Evolutionary conservation across 23 tunicate species (phyloP).

Genomic region (Styela clava): DNA sequence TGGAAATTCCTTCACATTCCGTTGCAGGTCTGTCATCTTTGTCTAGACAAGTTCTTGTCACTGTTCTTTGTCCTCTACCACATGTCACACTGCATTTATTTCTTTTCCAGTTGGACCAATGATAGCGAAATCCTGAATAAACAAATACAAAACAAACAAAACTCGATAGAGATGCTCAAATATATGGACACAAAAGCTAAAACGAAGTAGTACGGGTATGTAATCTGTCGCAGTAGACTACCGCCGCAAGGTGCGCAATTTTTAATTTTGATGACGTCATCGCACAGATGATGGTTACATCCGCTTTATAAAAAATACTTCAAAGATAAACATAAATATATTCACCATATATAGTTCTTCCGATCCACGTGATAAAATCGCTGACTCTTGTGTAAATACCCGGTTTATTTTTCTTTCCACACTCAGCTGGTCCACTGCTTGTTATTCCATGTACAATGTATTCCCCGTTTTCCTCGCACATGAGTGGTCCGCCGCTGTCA

Average conservation of each 20-base stretch:
- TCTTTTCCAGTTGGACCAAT: neutral
- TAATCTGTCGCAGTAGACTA: too few relatives aligned
- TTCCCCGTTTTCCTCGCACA: neutral
- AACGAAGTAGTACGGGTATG: too few relatives aligned
- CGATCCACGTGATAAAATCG: neutral
- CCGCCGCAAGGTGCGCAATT: too few relatives aligned
- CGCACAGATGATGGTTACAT: too few relatives aligned
- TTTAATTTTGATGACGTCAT: too few relatives aligned
- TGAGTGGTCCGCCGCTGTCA: slow-evolving; percentile 9
- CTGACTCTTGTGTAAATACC: slow-evolving; percentile 10
- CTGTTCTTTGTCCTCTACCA: neutral
- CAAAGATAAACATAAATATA: too few relatives aligned
- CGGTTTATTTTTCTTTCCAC: neutral
- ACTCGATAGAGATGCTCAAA: too few relatives aligned
- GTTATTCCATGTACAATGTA: neutral
- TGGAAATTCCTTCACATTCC: neutral
- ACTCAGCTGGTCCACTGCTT: slow-evolving; percentile 1
- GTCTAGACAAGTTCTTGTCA: neutral
- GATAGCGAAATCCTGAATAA: neutral
- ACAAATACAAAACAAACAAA: too few relatives aligned
- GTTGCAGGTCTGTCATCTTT: neutral
- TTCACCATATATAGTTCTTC: neutral
- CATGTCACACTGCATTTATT: neutral
- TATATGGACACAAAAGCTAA: too few relatives aligned
- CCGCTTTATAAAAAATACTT: too few relatives aligned